These are phyloP conservation scores for Clistopyga incitator DNA, from an alignment of 2,888 invertebrate species.

Conservation along the genomic window DNA sequence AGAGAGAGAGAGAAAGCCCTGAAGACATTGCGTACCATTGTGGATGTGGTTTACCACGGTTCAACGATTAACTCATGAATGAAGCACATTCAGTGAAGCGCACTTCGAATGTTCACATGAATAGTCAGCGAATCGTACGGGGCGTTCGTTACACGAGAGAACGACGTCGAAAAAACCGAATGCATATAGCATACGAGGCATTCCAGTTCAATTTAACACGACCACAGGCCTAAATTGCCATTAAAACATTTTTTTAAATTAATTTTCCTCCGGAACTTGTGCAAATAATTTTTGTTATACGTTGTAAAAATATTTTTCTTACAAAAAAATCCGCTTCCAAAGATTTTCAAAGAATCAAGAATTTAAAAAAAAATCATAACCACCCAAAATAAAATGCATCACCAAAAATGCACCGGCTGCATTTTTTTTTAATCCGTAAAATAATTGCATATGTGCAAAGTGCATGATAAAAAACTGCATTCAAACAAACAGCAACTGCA, in stretches of 20 bases:
- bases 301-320: too few species aligned
- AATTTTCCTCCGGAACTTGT: too few species aligned
- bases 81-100: constrained; percentile 72
- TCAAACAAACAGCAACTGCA: too few species aligned
- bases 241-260: neutral
- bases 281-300: too few species aligned
- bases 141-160: constrained; percentile 52
- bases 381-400: too few species aligned
- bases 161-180: constrained; percentile 18
- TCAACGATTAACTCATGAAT: constrained; percentile 75
- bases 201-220: neutral
- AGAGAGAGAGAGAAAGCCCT: constrained; percentile 50
- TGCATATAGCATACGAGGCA: constrained; percentile 8
- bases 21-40: constrained; percentile 69
- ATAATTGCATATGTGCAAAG: too few species aligned
- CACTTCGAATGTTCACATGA: constrained; percentile 63
- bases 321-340: neutral
- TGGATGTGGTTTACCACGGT: constrained; percentile 71
- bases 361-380: too few species aligned
- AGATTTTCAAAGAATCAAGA: neutral
- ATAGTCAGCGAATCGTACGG: constrained; percentile 62
- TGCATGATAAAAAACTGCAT: too few species aligned
- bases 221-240: neutral
- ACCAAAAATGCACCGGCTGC: too few species aligned
- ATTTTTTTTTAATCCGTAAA: too few species aligned